These are phyloP conservation scores for Campylomormyrus numenius DNA, from an alignment of 2,113 vertebrate genomes.

Conservation along the genomic window DNA sequence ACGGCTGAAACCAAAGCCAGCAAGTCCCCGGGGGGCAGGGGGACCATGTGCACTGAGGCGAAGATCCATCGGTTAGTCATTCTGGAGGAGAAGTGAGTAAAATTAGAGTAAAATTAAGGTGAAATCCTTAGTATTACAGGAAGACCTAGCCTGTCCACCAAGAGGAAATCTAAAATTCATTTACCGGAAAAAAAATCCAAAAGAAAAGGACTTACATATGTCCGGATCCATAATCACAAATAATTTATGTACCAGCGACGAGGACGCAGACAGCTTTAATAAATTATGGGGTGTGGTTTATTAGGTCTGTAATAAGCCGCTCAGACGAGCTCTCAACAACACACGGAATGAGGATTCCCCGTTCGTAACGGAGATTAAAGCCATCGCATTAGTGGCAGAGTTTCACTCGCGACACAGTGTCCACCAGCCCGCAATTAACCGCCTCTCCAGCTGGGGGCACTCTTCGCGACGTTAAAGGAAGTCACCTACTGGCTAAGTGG, in stretches of 20 bases:
- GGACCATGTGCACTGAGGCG: background rate
- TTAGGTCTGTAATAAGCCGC: constrained; percentile 24
- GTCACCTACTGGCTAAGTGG: background rate
- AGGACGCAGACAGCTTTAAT: constrained; percentile 26
- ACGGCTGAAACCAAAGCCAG: background rate
- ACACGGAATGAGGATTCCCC: constrained; percentile 24
- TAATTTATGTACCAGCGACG: constrained; percentile 25
- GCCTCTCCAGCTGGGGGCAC: background rate
- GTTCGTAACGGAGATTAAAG: constrained; percentile 47
- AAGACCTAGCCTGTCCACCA: background rate
- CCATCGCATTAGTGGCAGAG: background rate
- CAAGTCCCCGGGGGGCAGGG: background rate
- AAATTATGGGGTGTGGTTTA: constrained; percentile 42
- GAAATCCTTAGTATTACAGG: background rate
- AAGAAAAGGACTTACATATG: constrained; percentile 41
- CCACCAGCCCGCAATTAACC: background rate
- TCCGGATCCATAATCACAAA: constrained; percentile 45
- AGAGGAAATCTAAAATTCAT: constrained; percentile 31
- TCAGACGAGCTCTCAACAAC: constrained; percentile 12
- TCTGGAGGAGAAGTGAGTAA: background rate
- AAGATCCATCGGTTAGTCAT: background rate
- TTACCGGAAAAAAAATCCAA: constrained; percentile 36
- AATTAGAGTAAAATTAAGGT: background rate
- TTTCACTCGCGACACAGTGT: background rate
- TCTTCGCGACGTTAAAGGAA: background rate